Conservation (phyloP, 2,113 vertebrate species). For the Gobiocypris rarus region DNA sequence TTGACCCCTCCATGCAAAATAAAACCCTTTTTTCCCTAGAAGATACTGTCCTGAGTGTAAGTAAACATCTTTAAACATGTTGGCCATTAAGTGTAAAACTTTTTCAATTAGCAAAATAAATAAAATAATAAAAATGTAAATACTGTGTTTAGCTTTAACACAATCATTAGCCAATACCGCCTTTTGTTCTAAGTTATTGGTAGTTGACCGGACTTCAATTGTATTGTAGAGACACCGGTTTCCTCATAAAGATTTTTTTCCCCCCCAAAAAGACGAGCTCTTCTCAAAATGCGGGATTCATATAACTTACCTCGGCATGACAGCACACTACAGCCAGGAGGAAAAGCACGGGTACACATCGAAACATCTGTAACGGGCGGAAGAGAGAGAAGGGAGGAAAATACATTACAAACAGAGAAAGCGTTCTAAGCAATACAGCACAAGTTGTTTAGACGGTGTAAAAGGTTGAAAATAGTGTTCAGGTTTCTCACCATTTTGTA, state of each 20-base stretch:
- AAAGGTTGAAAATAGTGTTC: not conserved
- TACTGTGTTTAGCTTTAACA: not conserved
- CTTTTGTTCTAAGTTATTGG: constrained; percentile 1
- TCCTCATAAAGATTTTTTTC: too few relatives aligned
- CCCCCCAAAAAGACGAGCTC: not conserved
- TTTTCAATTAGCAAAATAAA: not conserved
- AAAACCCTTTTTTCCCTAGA: not conserved
- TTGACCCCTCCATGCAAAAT: not conserved
- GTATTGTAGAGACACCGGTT: too few relatives aligned
- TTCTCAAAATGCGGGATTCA: not conserved
- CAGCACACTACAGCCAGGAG: constrained; percentile 67
- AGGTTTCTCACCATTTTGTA: constrained; percentile 64
- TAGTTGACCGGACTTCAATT: not conserved
- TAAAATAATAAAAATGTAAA: not conserved
- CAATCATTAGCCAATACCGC: too few relatives aligned
- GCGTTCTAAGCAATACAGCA: constrained; percentile 1
- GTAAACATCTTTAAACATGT: not conserved
- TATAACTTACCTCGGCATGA: constrained; percentile 74
- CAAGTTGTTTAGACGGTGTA: too few relatives aligned
- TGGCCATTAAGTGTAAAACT: not conserved
- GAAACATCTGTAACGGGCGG: constrained; percentile 73
- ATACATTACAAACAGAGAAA: constrained; percentile 19
- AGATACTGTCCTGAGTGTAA: not conserved
- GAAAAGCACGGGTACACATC: constrained; percentile 66
- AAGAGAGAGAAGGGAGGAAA: constrained; percentile 41